Evolutionary conservation across 1,140 invertebrate species (phyloP).

Genomic region (Lucilia cuprina): DNA sequence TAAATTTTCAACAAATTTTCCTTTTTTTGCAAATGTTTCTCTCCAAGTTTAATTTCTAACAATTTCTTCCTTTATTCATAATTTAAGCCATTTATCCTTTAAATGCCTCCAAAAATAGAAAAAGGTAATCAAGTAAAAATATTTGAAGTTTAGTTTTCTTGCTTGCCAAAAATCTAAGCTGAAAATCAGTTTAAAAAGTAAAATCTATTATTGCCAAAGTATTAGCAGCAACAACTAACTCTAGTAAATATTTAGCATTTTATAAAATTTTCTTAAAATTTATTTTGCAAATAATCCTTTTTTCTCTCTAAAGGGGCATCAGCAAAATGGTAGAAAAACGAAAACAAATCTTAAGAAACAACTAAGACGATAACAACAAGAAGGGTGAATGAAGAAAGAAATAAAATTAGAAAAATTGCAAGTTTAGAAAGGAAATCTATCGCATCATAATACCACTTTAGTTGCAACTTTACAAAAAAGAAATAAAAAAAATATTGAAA

Average conservation of each 20-base stretch:
- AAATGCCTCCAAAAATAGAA: not conserved
- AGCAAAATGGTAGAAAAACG: not conserved
- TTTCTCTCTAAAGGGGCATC: not conserved
- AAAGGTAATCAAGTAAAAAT: not conserved
- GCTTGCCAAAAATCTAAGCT: not conserved
- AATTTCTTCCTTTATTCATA: not conserved
- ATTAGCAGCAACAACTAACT: not conserved
- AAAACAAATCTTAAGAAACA: not conserved
- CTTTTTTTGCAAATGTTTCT: too few species aligned
- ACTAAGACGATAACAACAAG: not conserved
- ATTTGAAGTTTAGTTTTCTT: too few species aligned
- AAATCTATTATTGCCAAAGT: not conserved
- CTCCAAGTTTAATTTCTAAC: not conserved
- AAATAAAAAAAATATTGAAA: not conserved
- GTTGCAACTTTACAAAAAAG: not conserved
- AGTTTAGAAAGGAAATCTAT: slow-evolving; percentile 16
- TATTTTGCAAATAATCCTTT: slow-evolving; percentile 30
- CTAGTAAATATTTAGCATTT: not conserved
- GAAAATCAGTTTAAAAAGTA: not conserved
- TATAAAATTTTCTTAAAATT: slow-evolving; percentile 5
- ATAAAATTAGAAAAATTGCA: not conserved
- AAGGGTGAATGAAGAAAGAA: too few species aligned
- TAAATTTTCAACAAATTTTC: too few species aligned
- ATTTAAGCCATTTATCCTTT: not conserved
- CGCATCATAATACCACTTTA: slow-evolving; percentile 23